phyloP scores from a whole-genome alignment of 2,797 vertebrate genomes.

The Nannoperca australis region DNA sequence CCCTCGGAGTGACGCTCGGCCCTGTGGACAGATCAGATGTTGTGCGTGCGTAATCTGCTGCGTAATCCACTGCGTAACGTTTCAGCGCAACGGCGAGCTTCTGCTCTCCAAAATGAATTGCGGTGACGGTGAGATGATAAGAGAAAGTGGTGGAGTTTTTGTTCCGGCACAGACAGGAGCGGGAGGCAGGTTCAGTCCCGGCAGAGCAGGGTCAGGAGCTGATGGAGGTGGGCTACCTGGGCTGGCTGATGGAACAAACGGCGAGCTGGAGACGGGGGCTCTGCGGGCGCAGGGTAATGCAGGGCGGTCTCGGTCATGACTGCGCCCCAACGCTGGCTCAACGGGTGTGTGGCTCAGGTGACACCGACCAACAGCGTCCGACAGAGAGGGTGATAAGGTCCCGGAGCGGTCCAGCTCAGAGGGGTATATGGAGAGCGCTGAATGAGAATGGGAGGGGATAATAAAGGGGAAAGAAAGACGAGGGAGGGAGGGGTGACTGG shows the following conservation, averaged over 20 bases:
- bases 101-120: conserved; percentile 28
- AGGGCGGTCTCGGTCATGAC: conserved; percentile 82
- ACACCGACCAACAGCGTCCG: conserved; percentile 74
- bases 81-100: conserved; percentile 43
- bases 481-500: conserved; percentile 66
- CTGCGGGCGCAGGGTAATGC: conserved; percentile 79
- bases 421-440: conserved; percentile 68
- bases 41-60: conserved; percentile 64
- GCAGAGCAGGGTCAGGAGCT: conserved; percentile 66
- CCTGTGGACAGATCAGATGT: conserved; percentile 49
- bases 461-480: conserved; percentile 63
- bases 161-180: conserved; percentile 41
- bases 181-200: conserved; percentile 69
- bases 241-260: conserved; percentile 71
- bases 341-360: conserved; percentile 72
- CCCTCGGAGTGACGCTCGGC: conserved; percentile 60
- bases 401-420: conserved; percentile 82
- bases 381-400: conserved; percentile 69
- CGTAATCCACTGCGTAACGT: conserved; percentile 76
- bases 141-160: conserved; percentile 20
- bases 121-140: conserved; percentile 23
- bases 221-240: conserved; percentile 75
- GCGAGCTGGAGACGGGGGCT: conserved; percentile 74
- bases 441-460: conserved; percentile 75
- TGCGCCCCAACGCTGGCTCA: conserved; percentile 74